Conservation (phyloP, 2,113 vertebrate genomes). For the Microcebus lehilahytsara region DNA sequence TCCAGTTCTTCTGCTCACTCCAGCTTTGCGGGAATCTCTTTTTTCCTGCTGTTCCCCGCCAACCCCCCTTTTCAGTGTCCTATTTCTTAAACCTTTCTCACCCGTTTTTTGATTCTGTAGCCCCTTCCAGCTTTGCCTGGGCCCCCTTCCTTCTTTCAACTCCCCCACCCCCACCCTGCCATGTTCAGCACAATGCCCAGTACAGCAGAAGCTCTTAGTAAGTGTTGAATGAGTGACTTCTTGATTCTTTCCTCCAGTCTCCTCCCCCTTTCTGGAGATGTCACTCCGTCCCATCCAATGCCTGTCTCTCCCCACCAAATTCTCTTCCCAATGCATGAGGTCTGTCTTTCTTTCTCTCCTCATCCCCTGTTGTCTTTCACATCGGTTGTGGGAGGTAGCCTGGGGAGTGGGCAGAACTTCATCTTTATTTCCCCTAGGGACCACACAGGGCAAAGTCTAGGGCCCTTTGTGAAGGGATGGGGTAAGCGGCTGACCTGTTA, state of each 20-base stretch:
- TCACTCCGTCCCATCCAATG: neutral
- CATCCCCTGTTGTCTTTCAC: neutral
- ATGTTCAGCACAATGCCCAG: constrained; percentile 13
- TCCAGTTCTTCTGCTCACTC: neutral
- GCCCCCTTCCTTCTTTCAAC: neutral
- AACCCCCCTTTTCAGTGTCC: neutral
- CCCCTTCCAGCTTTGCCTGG: neutral
- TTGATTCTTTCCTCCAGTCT: neutral
- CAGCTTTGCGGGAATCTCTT: neutral
- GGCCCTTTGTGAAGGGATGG: neutral
- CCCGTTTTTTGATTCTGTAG: neutral
- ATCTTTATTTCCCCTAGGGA: neutral
- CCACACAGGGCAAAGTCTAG: neutral
- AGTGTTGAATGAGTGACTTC: constrained; percentile 32
- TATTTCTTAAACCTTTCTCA: neutral
- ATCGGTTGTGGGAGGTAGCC: neutral
- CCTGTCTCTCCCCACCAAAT: neutral
- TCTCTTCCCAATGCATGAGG: constrained; percentile 29
- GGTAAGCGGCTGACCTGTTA: neutral
- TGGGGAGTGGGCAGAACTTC: neutral
- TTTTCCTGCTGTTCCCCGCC: neutral
- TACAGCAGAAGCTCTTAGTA: neutral
- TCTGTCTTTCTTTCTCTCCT: neutral
- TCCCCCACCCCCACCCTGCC: neutral
- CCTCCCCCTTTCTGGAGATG: constrained; percentile 42